A percentile compares a stretch with the other conserved stretches of the same genome.
Conservation (phyloP, 2,888 invertebrate species). For the Chironomus tentans region DNA sequence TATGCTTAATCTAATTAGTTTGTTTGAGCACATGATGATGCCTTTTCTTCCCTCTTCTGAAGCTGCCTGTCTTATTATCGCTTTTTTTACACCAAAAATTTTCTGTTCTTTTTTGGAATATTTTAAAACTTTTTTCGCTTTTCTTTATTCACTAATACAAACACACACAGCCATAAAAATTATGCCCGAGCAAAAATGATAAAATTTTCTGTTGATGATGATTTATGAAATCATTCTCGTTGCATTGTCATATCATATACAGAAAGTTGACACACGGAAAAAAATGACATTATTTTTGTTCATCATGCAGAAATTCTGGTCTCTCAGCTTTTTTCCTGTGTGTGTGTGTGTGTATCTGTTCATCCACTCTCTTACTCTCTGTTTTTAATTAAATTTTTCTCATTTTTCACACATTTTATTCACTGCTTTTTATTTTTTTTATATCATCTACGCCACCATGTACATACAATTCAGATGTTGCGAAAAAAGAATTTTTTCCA, state of each 20-base stretch:
- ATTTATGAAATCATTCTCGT: not conserved
- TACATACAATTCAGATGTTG: too few relatives aligned
- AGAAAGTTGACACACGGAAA: not conserved
- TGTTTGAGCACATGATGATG: slow-evolving; percentile 18
- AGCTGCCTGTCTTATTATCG: not conserved
- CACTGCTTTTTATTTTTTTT: not conserved
- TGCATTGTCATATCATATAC: not conserved
- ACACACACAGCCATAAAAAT: not conserved
- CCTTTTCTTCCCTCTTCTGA: not conserved
- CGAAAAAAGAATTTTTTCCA: too few relatives aligned
- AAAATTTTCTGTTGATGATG: not conserved
- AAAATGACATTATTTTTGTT: not conserved
- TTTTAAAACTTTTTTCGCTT: not conserved
- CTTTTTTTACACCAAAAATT: not conserved
- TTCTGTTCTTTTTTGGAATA: too few relatives aligned
- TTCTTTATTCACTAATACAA: not conserved
- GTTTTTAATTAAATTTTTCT: not conserved
- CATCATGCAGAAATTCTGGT: not conserved
- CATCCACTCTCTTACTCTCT: not conserved
- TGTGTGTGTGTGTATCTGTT: not conserved
- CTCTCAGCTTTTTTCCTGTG: not conserved
- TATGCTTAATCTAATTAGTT: slow-evolving; percentile 7
- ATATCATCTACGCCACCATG: too few relatives aligned
- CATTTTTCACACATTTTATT: not conserved
- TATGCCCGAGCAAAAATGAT: not conserved